Base-by-base conservation (phyloP, 1,140 invertebrate species). In the Chymomyza costata region DNA sequence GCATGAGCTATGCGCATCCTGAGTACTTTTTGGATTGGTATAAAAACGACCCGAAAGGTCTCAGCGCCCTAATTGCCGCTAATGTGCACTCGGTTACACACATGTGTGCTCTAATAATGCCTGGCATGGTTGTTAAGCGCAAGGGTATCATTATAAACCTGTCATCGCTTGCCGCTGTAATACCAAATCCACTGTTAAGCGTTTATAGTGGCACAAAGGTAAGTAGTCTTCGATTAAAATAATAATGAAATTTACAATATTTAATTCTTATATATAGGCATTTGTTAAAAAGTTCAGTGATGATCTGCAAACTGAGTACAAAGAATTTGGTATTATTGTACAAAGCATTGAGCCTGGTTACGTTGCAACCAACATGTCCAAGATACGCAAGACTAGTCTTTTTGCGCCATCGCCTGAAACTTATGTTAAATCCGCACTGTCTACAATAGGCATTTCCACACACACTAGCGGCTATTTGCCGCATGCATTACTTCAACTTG, bases 311-410 rank as follows among this genome's bases (percentile, higher is more conserved):
- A 89, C 89, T 6, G 96, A 98, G 85, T 97, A 95, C 61, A 86
- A 86, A 10, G 89, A 89, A 3, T 89, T 90, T 48, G 95, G 95
- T 2, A 92, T 98, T 1, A 91, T 91, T 10, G 88, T 96, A 2
- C 94, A 98, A 87, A 94, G 93, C 78, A 87, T 98, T 1, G 84
- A 93, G 35, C 96, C 96, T 0, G 95, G 94, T 14, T 95, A 93
- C 66, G 96, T 99, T 0, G 93, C 94, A 2, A 96, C 96, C 0
- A 97, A 97, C 67, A 95, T 98, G 95, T 93, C 94, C 13, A 94
- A 93, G 73, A 94, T 97, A 47, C 90, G 90, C 25, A 91, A 90
- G 58, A 87, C 93, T n/a, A 92, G 91, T 1, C 89, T 93, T 84
- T 91, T 94, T 86, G 92, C 92, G 8, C 96, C 96, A 0, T 90